These are phyloP conservation scores for Priocnemis perturbator DNA, from an alignment of 2,888 invertebrate species.

Conservation along the genomic window DNA sequence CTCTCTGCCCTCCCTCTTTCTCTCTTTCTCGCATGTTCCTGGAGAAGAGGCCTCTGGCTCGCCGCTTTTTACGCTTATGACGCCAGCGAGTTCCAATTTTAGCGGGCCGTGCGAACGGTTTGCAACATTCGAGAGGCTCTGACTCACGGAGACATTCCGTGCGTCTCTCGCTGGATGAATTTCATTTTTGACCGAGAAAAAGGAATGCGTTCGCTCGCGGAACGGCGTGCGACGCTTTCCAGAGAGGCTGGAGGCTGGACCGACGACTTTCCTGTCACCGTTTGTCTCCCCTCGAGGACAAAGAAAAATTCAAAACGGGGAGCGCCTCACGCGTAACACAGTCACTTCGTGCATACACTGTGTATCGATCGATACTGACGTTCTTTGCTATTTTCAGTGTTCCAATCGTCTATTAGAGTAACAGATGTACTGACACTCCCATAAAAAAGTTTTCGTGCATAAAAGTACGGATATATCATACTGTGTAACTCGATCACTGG, in stretches of 20 bases:
- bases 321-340: not conserved
- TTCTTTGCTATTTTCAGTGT: too few relatives aligned
- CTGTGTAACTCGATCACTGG: too few relatives aligned
- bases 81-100: slow-evolving; percentile 54
- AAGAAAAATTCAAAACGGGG: slow-evolving; percentile 26
- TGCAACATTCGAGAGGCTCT: slow-evolving; percentile 32
- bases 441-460: too few relatives aligned
- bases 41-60: slow-evolving; percentile 24
- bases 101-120: slow-evolving; percentile 42
- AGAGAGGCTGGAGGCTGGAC: slow-evolving; percentile 9
- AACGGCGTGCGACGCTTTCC: not conserved
- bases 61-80: slow-evolving; percentile 53
- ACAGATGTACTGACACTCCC: too few relatives aligned
- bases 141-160: slow-evolving; percentile 56
- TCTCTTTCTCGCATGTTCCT: slow-evolving; percentile 2
- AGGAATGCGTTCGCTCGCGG: slow-evolving; percentile 9
- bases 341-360: too few relatives aligned
- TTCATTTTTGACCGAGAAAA: slow-evolving; percentile 54
- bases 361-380: too few relatives aligned
- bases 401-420: too few relatives aligned
- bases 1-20: not conserved
- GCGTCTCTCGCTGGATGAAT: slow-evolving; percentile 55
- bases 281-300: slow-evolving; percentile 17
- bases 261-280: too few relatives aligned
- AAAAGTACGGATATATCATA: too few relatives aligned